These are phyloP conservation scores for Parnassius mnemosyne DNA, from an alignment of 2,888 invertebrate genomes.

Conservation along the genomic window DNA sequence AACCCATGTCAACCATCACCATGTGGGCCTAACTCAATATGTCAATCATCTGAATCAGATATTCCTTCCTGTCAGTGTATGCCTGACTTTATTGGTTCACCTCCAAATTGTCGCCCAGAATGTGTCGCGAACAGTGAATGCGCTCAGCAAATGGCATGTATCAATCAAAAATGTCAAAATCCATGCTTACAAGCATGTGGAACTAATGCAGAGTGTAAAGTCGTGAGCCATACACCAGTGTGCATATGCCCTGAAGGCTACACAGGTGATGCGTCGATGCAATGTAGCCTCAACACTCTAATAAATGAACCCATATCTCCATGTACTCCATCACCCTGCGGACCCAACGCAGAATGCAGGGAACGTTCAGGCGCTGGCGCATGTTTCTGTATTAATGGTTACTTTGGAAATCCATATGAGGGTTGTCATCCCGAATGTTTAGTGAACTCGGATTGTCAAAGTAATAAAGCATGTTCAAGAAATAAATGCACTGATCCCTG, in stretches of 20 bases:
- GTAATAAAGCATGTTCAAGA: conserved; percentile 84
- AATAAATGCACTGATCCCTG: conserved; percentile 90
- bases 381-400: conserved; percentile 85
- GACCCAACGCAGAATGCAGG: conserved; percentile 82
- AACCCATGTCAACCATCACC: conserved; percentile 88
- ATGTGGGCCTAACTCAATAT: conserved; percentile 87
- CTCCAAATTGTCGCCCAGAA: conserved; percentile 87
- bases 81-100: conserved; percentile 83
- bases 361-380: conserved; percentile 81
- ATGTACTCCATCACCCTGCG: conserved; percentile 83
- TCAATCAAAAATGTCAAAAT: conserved; percentile 88
- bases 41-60: conserved; percentile 75
- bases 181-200: conserved; percentile 89
- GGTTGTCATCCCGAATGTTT: conserved; percentile 88
- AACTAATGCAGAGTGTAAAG: conserved; percentile 86
- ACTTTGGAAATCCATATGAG: conserved; percentile 90
- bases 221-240: conserved; percentile 87
- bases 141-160: conserved; percentile 83
- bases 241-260: conserved; percentile 85
- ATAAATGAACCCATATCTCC: conserved; percentile 67
- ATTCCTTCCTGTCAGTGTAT: conserved; percentile 87
- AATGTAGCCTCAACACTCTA: conserved; percentile 70
- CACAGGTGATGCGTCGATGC: conserved; percentile 87
- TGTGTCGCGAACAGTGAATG: conserved; percentile 88
- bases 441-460: conserved; percentile 86